Conservation (phyloP, 1,140 invertebrate species). For the Drosophila funebris region DNA sequence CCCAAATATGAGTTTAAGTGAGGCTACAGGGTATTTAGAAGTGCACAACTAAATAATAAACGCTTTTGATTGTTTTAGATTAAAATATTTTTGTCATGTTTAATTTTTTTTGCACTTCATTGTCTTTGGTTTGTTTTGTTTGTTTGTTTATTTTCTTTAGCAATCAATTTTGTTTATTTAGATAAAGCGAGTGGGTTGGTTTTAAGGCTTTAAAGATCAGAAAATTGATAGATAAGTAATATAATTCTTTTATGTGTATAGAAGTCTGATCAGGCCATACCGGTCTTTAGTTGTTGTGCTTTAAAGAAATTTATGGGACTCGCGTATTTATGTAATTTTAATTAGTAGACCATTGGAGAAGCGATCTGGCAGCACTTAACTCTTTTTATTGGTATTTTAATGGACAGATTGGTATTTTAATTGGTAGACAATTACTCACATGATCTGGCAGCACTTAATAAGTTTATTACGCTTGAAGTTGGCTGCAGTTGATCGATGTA, state of each 20-base stretch:
- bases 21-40: conserved; percentile 17
- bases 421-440: neutral
- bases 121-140: neutral
- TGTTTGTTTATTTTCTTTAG: conserved; percentile 12
- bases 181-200: conserved; percentile 10
- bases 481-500: too few species aligned
- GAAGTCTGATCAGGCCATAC: neutral
- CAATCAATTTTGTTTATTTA: conserved; percentile 15
- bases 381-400: neutral
- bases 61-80: conserved; percentile 2
- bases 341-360: neutral
- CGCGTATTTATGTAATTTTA: neutral
- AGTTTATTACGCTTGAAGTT: too few species aligned
- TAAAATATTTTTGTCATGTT: neutral
- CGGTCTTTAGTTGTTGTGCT: neutral
- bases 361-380: neutral
- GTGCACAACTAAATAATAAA: neutral
- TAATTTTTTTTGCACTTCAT: neutral
- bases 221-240: neutral
- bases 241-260: neutral
- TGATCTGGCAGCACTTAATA: neutral
- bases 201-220: conserved; percentile 9
- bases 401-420: neutral
- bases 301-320: neutral
- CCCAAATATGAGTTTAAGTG: too few species aligned